Conservation (phyloP, 2,888 invertebrate genomes). For the Pterostichus niger region DNA sequence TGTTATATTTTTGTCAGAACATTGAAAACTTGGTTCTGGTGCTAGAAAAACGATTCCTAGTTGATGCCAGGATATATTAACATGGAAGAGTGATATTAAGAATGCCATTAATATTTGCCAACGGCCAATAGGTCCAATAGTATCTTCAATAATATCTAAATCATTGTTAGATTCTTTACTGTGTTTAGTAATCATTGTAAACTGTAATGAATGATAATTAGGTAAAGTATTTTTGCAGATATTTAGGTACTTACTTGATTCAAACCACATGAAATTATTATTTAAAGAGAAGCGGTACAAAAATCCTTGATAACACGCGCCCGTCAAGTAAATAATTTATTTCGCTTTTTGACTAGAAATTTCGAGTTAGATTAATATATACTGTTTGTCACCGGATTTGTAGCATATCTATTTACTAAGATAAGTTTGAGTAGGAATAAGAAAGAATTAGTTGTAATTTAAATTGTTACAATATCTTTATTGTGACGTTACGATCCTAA, state of each 20-base stretch:
- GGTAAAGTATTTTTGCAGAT: neutral
- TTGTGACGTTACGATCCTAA: too few species aligned
- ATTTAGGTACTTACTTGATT: neutral
- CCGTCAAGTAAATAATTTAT: too few species aligned
- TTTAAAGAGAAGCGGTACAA: too few species aligned
- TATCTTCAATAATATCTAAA: constrained; percentile 76
- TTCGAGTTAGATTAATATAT: too few species aligned
- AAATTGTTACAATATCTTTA: too few species aligned
- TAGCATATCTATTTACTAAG: too few species aligned
- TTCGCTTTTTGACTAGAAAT: too few species aligned
- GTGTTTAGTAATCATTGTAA: neutral
- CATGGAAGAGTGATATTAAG: constrained; percentile 78
- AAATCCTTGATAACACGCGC: too few species aligned
- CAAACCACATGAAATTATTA: neutral
- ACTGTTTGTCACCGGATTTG: too few species aligned
- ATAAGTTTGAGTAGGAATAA: too few species aligned
- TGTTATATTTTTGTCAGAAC: constrained; percentile 73
- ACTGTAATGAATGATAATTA: neutral
- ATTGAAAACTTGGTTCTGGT: constrained; percentile 78
- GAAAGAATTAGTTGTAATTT: too few species aligned
- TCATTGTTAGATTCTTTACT: neutral
- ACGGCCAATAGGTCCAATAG: constrained; percentile 80
- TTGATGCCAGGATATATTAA: constrained; percentile 81
- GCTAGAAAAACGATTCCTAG: constrained; percentile 80
- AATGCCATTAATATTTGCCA: constrained; percentile 80